A percentile compares a stretch with the other conserved stretches of the same genome.
Conservation (phyloP, 2,888 invertebrate species). For the Frankliniella intonsa region DNA sequence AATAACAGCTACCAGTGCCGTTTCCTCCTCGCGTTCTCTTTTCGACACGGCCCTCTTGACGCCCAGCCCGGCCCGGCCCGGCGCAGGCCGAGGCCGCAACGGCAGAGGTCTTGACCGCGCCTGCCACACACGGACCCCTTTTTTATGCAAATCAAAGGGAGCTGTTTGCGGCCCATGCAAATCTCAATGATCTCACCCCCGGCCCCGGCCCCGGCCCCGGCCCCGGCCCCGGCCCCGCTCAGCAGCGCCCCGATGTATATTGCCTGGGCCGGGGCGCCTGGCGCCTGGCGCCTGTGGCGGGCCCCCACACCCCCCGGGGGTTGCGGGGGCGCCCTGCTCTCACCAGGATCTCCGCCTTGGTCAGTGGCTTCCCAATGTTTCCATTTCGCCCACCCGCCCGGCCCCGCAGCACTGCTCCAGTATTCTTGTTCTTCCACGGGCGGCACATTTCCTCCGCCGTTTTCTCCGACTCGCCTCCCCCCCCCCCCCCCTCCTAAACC, state of each 20-base stretch:
- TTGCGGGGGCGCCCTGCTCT: not conserved
- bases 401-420: not conserved
- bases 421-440: not conserved
- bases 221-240: not conserved
- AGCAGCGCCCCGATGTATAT: not conserved
- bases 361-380: not conserved
- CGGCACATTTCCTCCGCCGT: not conserved
- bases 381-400: not conserved
- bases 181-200: not conserved
- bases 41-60: no score
- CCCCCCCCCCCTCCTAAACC: not conserved
- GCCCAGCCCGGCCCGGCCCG: no score
- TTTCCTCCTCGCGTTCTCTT: no score
- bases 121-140: not conserved
- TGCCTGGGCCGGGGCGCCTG: not conserved
- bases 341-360: not conserved
- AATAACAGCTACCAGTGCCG: no score
- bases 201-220: no score
- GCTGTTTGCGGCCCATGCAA: conserved; percentile 8
- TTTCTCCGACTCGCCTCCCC: not conserved
- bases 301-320: not conserved
- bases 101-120: no score
- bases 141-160: not conserved
- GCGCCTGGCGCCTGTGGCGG: not conserved
- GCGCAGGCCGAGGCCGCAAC: no score